phyloP scores from a whole-genome alignment of 2,888 invertebrate species.

The Leistus spinibarbis region DNA sequence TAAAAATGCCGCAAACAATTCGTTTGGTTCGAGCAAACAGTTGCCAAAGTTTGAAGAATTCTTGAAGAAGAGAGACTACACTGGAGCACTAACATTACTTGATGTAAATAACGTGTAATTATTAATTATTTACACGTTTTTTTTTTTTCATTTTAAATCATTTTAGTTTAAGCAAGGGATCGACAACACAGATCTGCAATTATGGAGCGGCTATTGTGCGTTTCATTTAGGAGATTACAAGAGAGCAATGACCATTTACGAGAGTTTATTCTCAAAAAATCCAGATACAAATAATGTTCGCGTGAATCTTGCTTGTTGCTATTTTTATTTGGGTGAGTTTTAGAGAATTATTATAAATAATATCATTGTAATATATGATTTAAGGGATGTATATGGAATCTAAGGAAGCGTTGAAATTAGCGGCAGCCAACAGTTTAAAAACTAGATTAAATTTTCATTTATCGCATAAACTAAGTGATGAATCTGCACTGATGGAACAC shows the following conservation, averaged over 20 bases:
- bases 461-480: constrained; percentile 90
- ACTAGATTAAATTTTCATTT: constrained; percentile 90
- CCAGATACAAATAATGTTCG: constrained; percentile 67
- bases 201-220: constrained; percentile 94
- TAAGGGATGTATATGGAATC: constrained; percentile 77
- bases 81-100: constrained; percentile 89
- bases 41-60: constrained; percentile 90
- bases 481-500: constrained; percentile 79
- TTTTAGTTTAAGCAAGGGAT: constrained; percentile 63
- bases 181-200: constrained; percentile 64
- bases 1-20: constrained; percentile 50
- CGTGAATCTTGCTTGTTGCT: constrained; percentile 89
- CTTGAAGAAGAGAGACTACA: constrained; percentile 87
- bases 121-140: background rate
- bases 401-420: constrained; percentile 68
- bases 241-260: constrained; percentile 76
- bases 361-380: constrained; percentile 49
- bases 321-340: constrained; percentile 88
- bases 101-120: constrained; percentile 72
- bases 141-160: constrained; percentile 10
- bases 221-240: constrained; percentile 96
- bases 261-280: constrained; percentile 61
- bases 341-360: background rate
- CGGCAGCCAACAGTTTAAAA: constrained; percentile 66
- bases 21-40: constrained; percentile 57